These are phyloP conservation scores for Vanessa tameamea DNA, from an alignment of 1,140 invertebrate species.

Conservation along the genomic window DNA sequence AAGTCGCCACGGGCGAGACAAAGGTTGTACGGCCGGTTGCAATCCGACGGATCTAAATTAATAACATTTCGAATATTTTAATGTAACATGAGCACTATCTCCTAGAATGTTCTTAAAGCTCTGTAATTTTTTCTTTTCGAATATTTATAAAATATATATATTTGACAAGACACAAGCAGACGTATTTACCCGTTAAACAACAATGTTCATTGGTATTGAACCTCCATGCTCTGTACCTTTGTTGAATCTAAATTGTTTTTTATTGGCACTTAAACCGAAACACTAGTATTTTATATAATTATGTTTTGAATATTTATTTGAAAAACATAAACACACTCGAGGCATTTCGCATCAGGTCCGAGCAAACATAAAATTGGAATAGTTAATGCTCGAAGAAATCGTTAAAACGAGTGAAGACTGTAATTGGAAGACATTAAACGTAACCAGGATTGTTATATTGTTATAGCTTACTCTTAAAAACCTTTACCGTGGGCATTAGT, in stretches of 20 bases:
- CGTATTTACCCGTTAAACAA: not conserved
- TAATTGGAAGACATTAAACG: constrained; percentile 79
- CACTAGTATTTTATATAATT: constrained; percentile 51
- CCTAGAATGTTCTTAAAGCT: not conserved
- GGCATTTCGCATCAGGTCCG: constrained; percentile 63
- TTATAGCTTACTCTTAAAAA: constrained; percentile 76
- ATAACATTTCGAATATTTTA: constrained; percentile 16
- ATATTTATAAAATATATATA: not conserved
- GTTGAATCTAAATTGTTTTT: constrained; percentile 39
- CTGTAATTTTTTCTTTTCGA: not conserved
- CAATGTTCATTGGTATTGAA: constrained; percentile 3
- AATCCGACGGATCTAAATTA: constrained; percentile 47
- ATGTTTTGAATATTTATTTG: constrained; percentile 56
- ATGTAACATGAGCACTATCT: not conserved
- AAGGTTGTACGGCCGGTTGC: constrained; percentile 53
- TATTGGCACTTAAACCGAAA: constrained; percentile 42
- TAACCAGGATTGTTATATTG: constrained; percentile 67
- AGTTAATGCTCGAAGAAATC: constrained; percentile 74
- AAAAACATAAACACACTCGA: constrained; percentile 50
- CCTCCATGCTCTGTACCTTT: constrained; percentile 14
- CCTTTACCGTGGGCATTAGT: constrained; percentile 73
- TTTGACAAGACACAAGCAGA: not conserved
- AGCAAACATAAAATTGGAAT: constrained; percentile 76
- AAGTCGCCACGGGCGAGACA: constrained; percentile 73
- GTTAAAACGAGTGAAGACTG: constrained; percentile 73